Evolutionary conservation across 2,888 invertebrate genomes (phyloP).

Genomic region (Cataglyphis cursor): DNA sequence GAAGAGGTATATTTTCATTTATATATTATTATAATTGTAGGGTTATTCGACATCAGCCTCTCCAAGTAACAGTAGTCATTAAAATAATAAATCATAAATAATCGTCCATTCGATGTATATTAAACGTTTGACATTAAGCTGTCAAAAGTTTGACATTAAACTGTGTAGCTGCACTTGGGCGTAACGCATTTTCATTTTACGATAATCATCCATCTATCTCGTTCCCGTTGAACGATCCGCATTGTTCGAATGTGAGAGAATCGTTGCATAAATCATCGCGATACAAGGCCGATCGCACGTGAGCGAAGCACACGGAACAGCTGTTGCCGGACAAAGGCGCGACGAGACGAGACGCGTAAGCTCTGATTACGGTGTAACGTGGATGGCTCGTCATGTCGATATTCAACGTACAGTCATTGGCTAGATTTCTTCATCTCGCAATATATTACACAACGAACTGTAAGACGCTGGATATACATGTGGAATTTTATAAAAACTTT

Average conservation of each 20-base stretch:
- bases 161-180: not conserved
- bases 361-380: constrained; percentile 34
- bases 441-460: constrained; percentile 42
- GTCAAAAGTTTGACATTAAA: not conserved
- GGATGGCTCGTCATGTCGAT: constrained; percentile 27
- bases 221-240: constrained; percentile 9
- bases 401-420: constrained; percentile 41
- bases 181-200: constrained; percentile 15
- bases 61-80: not conserved
- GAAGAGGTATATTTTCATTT: not conserved
- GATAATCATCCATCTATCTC: not conserved
- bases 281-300: constrained; percentile 55
- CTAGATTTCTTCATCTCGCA: constrained; percentile 47
- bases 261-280: constrained; percentile 54
- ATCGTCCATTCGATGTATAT: not conserved
- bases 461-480: not conserved
- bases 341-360: constrained; percentile 22
- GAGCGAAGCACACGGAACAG: constrained; percentile 38
- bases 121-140: not conserved
- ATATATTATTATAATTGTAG: not conserved
- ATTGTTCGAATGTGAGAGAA: constrained; percentile 26
- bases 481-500: not conserved
- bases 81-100: not conserved
- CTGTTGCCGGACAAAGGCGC: constrained; percentile 45
- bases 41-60: not conserved